phyloP scores from a whole-genome alignment of 2,888 invertebrate species.

The Eristalinus aeneus region DNA sequence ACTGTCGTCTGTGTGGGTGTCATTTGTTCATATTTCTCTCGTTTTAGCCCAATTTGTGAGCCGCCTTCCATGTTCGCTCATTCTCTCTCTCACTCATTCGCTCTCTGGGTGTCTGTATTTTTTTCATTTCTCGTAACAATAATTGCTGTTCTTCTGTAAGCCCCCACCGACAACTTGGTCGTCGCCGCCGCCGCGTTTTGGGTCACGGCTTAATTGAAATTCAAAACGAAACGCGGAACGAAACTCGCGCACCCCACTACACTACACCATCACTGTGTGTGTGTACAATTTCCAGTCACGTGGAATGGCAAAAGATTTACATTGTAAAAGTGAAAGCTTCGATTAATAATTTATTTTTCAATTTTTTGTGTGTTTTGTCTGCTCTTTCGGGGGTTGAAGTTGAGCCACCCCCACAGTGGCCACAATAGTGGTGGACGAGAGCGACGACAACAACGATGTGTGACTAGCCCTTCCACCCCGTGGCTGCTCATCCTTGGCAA shows the following conservation, averaged over 20 bases:
- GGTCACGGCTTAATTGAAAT: constrained; percentile 64
- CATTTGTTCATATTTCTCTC: constrained; percentile 35
- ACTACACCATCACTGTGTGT: not conserved
- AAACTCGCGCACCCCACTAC: not conserved
- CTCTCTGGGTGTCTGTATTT: not conserved
- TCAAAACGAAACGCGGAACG: constrained; percentile 55
- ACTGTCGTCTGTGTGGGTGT: not conserved
- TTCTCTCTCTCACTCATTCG: not conserved
- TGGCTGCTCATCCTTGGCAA: constrained; percentile 13
- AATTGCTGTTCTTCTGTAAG: constrained; percentile 47
- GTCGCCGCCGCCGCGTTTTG: constrained; percentile 22
- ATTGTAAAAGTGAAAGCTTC: constrained; percentile 61
- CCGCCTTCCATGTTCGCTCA: constrained; percentile 31
- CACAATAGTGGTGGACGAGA: not conserved
- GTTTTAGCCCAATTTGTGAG: constrained; percentile 55
- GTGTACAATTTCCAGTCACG: not conserved
- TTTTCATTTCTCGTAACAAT: constrained; percentile 36
- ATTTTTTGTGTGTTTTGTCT: constrained; percentile 13
- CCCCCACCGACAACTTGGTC: not conserved
- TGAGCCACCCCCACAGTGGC: not conserved
- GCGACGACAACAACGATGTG: no score
- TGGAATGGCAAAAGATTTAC: constrained; percentile 36
- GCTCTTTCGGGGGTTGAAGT: constrained; percentile 4
- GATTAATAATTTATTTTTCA: constrained; percentile 57
- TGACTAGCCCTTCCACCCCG: not conserved